Evolutionary conservation across 2,113 vertebrate genomes (phyloP).

Genomic region (Bubo bubo): DNA sequence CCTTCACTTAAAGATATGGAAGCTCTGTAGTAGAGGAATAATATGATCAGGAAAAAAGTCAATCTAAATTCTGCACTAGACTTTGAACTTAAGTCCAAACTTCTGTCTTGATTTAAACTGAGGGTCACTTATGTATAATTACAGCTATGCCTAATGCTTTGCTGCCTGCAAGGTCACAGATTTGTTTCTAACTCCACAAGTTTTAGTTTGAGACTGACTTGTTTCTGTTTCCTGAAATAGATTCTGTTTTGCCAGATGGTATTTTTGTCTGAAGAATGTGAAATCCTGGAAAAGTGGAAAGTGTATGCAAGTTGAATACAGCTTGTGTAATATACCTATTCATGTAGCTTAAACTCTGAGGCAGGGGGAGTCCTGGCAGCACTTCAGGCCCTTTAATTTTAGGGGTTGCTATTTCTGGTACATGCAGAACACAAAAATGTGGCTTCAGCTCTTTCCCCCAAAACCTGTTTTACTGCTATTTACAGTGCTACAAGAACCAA

Average conservation of each 20-base stretch:
- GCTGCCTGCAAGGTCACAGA: conserved; percentile 9
- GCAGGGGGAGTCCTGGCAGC: neutral
- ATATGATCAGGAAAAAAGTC: neutral
- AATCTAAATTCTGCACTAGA: neutral
- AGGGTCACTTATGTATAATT: neutral
- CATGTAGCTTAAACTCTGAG: neutral
- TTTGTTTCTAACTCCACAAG: conserved; percentile 8
- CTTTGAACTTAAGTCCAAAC: neutral
- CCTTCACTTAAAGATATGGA: neutral
- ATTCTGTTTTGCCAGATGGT: conserved; percentile 19
- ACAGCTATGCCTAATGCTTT: neutral
- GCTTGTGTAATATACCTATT: neutral
- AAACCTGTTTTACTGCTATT: neutral
- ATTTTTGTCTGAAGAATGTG: neutral
- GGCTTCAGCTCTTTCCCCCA: neutral
- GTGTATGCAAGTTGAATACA: neutral
- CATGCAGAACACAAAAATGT: neutral
- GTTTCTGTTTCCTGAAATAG: conserved; percentile 30
- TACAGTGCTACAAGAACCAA: neutral
- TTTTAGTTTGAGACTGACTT: neutral
- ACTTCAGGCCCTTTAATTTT: neutral
- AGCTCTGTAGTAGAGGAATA: neutral
- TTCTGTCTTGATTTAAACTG: neutral
- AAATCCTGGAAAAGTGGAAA: neutral
- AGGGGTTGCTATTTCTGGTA: neutral